Base-by-base conservation (phyloP, 2,888 invertebrate genomes). In the Habrosyne pyritoides region DNA sequence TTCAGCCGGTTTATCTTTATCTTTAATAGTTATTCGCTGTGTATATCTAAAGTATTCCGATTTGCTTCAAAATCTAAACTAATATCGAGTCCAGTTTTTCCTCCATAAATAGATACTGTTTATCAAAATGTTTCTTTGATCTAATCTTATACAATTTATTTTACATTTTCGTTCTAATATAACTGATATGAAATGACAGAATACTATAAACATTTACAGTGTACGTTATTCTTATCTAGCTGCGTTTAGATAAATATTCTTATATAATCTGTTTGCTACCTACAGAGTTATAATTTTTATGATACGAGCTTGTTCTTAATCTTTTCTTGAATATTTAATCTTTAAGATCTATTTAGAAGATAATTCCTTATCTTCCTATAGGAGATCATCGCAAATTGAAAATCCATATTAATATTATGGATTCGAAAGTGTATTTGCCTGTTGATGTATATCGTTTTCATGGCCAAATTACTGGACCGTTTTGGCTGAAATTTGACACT, bases 61-160 rank as follows among this genome's bases (percentile, higher is more conserved):
- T 50, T 6, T 42, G 6, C 50, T 50, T 50, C 14, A 50, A 28
- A 26, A 50, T 50, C 50, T 50, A 42, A 42, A 50, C 30, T 50
- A 50, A 50, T 50, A 26, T 28, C 26, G 8, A 21, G 28, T 28
- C 28, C 49, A 50, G 26, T 50, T 48, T 49, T 49, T 49, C 24
- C 26, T 26, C 50, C 21, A 28, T 28, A 28, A 28, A 50, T 28
- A 50, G 21, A 28, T 50, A 28, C 3, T 10, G 50, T 24, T 48
- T 50, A 50, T 50, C 50, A 28, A 28, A 28, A 30, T 21, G 12
- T 5, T 21, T 30, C 18, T 50, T 18, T 28, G 18, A 50, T 50
- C 28, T 50, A 30, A 50, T 50, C 50, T 30, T 24, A 18, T 12
- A 50, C 50, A 18, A 30, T 50, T 21, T 50, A 50, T 28, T 30